These are phyloP conservation scores for Bos indicus DNA, from an alignment of 2,113 vertebrate genomes.

Conservation along the genomic window DNA sequence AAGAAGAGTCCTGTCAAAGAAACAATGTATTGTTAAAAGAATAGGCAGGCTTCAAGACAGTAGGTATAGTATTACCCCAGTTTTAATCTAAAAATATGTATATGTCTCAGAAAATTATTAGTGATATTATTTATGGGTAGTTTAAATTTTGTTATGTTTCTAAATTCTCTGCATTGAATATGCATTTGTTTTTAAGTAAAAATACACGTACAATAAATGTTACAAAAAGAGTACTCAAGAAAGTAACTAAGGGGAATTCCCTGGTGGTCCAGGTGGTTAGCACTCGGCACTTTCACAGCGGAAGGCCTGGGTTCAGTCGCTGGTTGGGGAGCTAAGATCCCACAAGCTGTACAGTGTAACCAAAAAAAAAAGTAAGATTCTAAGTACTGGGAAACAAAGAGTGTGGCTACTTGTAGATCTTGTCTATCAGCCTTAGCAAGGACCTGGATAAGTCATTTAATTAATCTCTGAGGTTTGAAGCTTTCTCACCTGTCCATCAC, in stretches of 20 bases:
- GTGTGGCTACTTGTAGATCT: background rate
- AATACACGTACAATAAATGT: background rate
- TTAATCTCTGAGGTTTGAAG: background rate
- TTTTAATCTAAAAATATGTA: background rate
- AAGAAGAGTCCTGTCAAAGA: background rate
- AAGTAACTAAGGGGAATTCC: background rate
- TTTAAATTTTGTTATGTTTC: background rate
- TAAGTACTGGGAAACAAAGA: background rate
- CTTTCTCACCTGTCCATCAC: background rate
- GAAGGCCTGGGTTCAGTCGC: background rate
- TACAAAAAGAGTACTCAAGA: background rate
- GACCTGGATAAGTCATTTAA: background rate
- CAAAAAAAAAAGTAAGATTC: background rate
- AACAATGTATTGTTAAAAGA: background rate
- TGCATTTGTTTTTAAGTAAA: background rate
- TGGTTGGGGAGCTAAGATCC: background rate
- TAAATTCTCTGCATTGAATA: background rate
- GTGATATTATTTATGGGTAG: background rate
- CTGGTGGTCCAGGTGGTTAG: background rate
- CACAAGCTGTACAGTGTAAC: background rate
- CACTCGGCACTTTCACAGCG: background rate
- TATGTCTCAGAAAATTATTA: background rate
- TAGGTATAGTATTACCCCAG: background rate
- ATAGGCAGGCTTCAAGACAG: background rate
- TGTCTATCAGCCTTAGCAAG: background rate